Evolutionary conservation across 2,113 vertebrate genomes (phyloP).

Genomic region (Chaetops frenatus): DNA sequence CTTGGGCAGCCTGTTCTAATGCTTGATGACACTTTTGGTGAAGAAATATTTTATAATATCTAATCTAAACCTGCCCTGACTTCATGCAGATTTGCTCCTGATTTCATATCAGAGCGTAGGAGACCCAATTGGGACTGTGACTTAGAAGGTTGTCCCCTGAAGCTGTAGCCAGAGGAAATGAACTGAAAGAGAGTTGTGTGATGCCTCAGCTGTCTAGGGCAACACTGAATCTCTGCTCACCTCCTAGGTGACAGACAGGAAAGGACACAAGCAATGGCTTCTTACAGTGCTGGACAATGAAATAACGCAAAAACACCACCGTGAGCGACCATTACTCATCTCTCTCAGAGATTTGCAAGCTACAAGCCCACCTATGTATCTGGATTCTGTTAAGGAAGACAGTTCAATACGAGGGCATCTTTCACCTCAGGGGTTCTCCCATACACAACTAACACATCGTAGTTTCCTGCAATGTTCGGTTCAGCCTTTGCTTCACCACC

Average conservation of each 20-base stretch:
- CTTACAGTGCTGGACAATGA: neutral
- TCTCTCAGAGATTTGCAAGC: neutral
- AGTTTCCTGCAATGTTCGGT: neutral
- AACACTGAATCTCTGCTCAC: neutral
- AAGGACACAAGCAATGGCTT: neutral
- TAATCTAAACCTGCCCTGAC: neutral
- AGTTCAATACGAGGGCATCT: neutral
- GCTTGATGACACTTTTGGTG: neutral
- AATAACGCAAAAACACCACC: neutral
- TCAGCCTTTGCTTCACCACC: neutral
- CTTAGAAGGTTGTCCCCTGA: neutral
- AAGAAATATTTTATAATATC: neutral
- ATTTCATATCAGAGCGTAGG: neutral
- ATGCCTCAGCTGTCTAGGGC: neutral
- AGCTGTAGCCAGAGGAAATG: neutral
- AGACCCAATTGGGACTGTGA: neutral
- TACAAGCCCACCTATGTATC: neutral
- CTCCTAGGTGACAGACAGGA: neutral
- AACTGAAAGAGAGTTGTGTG: rapidly evolving
- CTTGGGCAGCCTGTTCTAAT: neutral
- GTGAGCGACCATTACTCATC: rapidly evolving
- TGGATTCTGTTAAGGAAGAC: no score
- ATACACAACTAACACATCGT: rapidly evolving
- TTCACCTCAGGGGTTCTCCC: neutral
- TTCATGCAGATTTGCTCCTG: neutral